Conservation (phyloP, 2,888 invertebrate genomes). For the Apotomis turbidana region DNA sequence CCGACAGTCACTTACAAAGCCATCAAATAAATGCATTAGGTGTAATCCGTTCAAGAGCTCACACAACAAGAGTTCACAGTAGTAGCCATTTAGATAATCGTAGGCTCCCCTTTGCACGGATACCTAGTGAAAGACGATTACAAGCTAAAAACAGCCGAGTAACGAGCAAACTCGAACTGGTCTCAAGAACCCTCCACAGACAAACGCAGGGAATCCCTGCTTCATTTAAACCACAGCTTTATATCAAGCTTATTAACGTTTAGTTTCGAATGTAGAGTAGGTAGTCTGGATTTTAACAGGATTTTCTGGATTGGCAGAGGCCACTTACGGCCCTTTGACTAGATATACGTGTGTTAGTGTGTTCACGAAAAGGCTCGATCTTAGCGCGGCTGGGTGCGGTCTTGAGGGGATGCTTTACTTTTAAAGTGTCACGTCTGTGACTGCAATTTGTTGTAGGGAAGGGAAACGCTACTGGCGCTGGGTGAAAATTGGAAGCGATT, state of each 20-base stretch:
- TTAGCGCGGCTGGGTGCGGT: slow-evolving; percentile 16
- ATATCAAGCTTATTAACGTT: slow-evolving; percentile 5
- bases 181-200: slow-evolving; percentile 22
- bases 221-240: neutral
- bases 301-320: slow-evolving; percentile 33
- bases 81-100: neutral
- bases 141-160: slow-evolving; percentile 27
- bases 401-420: slow-evolving; percentile 13
- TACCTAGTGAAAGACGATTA: slow-evolving; percentile 13
- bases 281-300: slow-evolving; percentile 30
- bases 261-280: neutral
- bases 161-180: slow-evolving; percentile 29
- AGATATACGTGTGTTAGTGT: slow-evolving; percentile 13
- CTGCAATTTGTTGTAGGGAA: neutral
- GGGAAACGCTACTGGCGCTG: neutral
- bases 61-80: neutral
- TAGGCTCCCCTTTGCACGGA: neutral
- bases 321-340: slow-evolving; percentile 20
- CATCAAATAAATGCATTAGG: too few species aligned
- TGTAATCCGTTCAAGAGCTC: neutral
- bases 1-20: too few species aligned
- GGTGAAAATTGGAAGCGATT: too few species aligned
- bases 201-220: slow-evolving; percentile 10
- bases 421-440: slow-evolving; percentile 9
- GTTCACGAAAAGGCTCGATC: slow-evolving; percentile 24